Evolutionary conservation across 1,140 invertebrate species (phyloP).

Genomic region (Cotesia glomerata): DNA sequence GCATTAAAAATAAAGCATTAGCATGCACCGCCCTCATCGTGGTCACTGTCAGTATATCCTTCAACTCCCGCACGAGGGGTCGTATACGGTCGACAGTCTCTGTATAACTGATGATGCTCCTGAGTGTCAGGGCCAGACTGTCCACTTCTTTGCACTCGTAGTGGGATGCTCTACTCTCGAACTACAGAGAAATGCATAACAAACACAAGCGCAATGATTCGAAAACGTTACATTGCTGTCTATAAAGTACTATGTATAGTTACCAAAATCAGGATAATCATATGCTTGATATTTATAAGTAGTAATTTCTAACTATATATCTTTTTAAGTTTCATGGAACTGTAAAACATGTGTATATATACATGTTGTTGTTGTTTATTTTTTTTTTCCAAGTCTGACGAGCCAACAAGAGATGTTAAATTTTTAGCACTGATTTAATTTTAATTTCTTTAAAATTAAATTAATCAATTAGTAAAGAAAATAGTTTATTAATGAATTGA

Average conservation of each 20-base stretch:
- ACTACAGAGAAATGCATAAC: constrained; percentile 13
- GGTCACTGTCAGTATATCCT: background rate
- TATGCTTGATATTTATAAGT: too few species aligned
- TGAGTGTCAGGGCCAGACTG: constrained; percentile 57
- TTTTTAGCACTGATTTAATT: too few species aligned
- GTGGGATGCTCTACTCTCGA: constrained; percentile 16
- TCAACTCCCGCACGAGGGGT: background rate
- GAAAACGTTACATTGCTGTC: background rate
- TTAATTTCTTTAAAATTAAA: too few species aligned
- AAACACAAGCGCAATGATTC: background rate
- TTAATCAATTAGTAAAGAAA: too few species aligned
- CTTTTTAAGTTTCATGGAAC: too few species aligned
- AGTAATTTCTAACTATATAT: too few species aligned
- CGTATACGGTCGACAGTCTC: constrained; percentile 43
- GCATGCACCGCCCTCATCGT: constrained; percentile 19
- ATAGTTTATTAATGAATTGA: too few species aligned
- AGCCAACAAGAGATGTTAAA: too few species aligned
- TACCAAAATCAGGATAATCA: background rate
- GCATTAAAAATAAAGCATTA: constrained; percentile 41
- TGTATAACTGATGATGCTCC: constrained; percentile 59
- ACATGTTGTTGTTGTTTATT: too few species aligned
- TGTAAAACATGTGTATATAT: too few species aligned
- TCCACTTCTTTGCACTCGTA: constrained; percentile 54
- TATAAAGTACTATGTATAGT: too few species aligned
- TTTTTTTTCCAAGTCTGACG: too few species aligned